Evolutionary conservation across 2,113 vertebrate species (phyloP), one percentile per base, ranked within the genome.

Genomic region (Lasiurus borealis): DNA sequence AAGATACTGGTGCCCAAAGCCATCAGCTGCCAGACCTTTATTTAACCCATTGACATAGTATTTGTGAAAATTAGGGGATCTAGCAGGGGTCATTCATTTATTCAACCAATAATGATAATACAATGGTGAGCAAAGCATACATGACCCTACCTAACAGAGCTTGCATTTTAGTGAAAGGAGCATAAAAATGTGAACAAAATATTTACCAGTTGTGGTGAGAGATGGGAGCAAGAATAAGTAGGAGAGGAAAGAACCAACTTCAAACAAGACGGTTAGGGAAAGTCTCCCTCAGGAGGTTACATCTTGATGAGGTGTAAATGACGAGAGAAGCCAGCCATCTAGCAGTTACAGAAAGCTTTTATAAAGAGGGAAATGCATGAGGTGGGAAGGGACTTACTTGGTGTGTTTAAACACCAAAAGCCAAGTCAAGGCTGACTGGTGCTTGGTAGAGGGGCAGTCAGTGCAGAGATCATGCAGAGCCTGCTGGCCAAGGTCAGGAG

Each of bases 51-150:
- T 54, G 18, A 83, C 10, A 2, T 18, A 46, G 40, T 80, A 90
- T 71, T 85, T 90, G 57, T 76, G 81, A 92, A 92, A 86, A 36
- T 85, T 68, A 85, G 5, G 48, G 29, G 18, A 62, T 34, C 40
- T 76, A 77, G 31, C 54, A 94, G 40, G 34, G 71, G 13, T 86
- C 16, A 75, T 27, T 76, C 29, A 82, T 82, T 86, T 83, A 87
- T 34, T 77, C 50, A 87, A 66, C 62, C n/a, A 87, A 46, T 44
- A 64, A 90, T 34, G 8, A 62, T 52, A 36, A 68, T 48, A 75
- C 15, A 66, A 82, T 0, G 23, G 50, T 69, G 29, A 85, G 31
- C 23, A 84, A 91, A 66, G 50, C 14, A 89, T 50, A 50, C 4
- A 48, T 46, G 66, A 59, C 6, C 34, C 57, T 59, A 73, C 36